phyloP scores from a whole-genome alignment of 2,888 invertebrate genomes.

The Bugula neritina region DNA sequence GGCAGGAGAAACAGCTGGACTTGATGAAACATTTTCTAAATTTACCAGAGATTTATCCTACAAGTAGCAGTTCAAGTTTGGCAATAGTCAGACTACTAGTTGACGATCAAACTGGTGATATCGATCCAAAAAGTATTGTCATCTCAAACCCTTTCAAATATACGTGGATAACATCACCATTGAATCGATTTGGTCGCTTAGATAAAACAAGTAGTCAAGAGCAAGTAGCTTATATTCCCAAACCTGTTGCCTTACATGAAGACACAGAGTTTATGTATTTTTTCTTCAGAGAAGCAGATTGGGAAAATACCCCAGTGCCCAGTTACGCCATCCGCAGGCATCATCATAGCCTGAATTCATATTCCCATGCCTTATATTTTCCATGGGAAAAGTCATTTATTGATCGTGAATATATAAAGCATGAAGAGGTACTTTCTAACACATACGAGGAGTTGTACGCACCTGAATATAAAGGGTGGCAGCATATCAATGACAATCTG shows the following conservation, averaged over 20 bases:
- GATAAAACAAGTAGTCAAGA: constrained; percentile 26
- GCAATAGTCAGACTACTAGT: constrained; percentile 21
- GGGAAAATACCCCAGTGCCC: constrained; percentile 21
- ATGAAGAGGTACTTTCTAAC: neutral
- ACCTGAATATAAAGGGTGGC: constrained; percentile 8
- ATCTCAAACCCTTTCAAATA: constrained; percentile 26
- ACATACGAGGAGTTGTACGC: constrained; percentile 26
- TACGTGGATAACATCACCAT: constrained; percentile 25
- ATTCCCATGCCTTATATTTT: constrained; percentile 17
- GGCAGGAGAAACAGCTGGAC: constrained; percentile 26
- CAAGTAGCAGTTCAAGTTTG: constrained; percentile 21
- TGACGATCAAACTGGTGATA: constrained; percentile 2
- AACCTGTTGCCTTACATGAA: neutral
- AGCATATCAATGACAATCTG: constrained; percentile 14
- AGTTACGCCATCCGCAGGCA: constrained; percentile 4
- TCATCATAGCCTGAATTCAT: constrained; percentile 15
- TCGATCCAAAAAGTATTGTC: constrained; percentile 16
- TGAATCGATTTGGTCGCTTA: constrained; percentile 12
- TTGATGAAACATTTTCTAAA: constrained; percentile 21
- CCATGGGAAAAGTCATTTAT: constrained; percentile 26
- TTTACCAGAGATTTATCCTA: constrained; percentile 19
- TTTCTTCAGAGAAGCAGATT: constrained; percentile 26
- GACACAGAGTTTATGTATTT: constrained; percentile 3
- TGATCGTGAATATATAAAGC: neutral
- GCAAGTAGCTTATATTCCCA: constrained; percentile 14